Evolutionary conservation across 2,113 vertebrate genomes (phyloP).

Genomic region (Zingel zingel): DNA sequence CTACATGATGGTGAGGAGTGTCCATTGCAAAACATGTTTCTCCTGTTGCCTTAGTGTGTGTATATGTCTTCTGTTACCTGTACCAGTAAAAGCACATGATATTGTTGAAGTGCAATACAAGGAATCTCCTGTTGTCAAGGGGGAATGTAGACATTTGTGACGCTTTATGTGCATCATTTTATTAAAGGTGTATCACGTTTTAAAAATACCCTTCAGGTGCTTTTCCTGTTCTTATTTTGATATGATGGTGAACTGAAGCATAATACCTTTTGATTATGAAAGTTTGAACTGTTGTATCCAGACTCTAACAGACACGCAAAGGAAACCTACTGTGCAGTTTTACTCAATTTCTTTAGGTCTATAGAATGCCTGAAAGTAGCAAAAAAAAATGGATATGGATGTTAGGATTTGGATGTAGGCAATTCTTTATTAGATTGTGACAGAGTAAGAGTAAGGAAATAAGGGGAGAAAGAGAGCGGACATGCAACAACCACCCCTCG

Average conservation of each 20-base stretch:
- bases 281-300: neutral
- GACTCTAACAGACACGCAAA: neutral
- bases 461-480: too few relatives aligned
- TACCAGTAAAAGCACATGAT: constrained; percentile 73
- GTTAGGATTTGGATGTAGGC: too few relatives aligned
- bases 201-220: constrained; percentile 28
- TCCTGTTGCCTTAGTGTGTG: constrained; percentile 66
- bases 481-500: too few relatives aligned
- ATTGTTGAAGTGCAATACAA: constrained; percentile 71
- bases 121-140: constrained; percentile 42
- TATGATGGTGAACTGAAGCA: neutral
- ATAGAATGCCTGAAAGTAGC: neutral
- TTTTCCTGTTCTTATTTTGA: constrained; percentile 21
- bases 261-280: neutral
- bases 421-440: too few relatives aligned
- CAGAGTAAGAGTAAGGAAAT: too few relatives aligned
- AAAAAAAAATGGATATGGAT: too few relatives aligned
- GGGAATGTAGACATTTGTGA: constrained; percentile 72
- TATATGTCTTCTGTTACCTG: constrained; percentile 49
- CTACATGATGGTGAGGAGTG: neutral
- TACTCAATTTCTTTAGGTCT: neutral
- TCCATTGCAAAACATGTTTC: constrained; percentile 33
- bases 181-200: constrained; percentile 71
- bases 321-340: neutral
- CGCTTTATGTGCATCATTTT: constrained; percentile 59